Conservation (phyloP, 2,888 invertebrate species). For the Sipha maydis region DNA sequence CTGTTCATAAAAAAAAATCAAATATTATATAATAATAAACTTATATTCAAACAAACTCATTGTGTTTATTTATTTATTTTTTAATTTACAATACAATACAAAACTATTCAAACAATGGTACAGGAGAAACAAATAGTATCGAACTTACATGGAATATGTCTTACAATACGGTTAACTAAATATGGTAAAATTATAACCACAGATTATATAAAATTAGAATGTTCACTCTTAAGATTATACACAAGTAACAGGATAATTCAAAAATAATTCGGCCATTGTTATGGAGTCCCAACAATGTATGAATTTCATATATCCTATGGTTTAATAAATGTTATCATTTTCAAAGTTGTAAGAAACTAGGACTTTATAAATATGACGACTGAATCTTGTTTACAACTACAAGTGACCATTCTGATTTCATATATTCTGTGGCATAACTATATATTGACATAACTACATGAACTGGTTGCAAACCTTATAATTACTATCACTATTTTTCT, state of each 20-base stretch:
- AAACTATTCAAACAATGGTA: background rate
- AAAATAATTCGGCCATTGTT: too few relatives aligned
- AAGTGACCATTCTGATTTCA: too few relatives aligned
- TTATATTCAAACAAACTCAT: constrained; percentile 25
- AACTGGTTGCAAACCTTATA: background rate
- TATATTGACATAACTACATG: background rate
- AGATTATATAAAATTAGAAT: too few relatives aligned
- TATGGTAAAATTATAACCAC: background rate
- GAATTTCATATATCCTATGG: too few relatives aligned
- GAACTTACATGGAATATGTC: background rate
- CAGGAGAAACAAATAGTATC: background rate
- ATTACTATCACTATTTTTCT: background rate
- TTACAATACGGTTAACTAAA: background rate
- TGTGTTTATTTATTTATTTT: constrained; percentile 29
- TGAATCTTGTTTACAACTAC: too few relatives aligned
- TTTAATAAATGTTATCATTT: too few relatives aligned
- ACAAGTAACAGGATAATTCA: too few relatives aligned
- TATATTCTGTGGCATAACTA: too few relatives aligned
- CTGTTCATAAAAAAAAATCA: constrained; percentile 55
- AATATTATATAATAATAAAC: constrained; percentile 53
- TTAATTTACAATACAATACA: background rate
- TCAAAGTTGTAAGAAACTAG: too few relatives aligned
- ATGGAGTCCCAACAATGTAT: too few relatives aligned
- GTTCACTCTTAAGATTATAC: too few relatives aligned
- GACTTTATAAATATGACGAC: too few relatives aligned